Evolutionary conservation across 1,140 invertebrate species (phyloP), one percentile per base, ranked within the genome.

Genomic region (Brachionus calyciflorus): DNA sequence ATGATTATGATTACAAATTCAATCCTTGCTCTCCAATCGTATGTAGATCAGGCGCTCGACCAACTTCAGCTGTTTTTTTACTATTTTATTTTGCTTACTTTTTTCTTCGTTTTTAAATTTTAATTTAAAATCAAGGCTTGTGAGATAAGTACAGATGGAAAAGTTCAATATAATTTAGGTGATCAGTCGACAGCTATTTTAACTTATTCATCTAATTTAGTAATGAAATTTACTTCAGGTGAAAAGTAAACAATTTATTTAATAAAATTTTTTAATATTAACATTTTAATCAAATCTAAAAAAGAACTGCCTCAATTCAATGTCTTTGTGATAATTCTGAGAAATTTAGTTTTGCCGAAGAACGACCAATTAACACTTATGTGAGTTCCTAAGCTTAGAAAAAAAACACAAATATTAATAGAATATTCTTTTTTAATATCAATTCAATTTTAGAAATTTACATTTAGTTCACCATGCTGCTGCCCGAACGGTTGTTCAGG

Each of bases 401-500:
- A n/a, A n/a, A n/a, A n/a, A n/a, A n/a, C n/a, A n/a, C n/a, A n/a
- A n/a, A n/a, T n/a, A n/a, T n/a, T n/a, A n/a, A n/a, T n/a, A n/a
- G n/a, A n/a, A n/a, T n/a, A n/a, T 28, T 0, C 0, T 12, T 24
- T 28, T 5, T 9, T 55, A 24, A 26, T 26, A 24, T 24, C 14
- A 14, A 14, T 26, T 24, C 5, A 26, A 10, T 51, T 44, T 26
- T 0, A 63, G 57, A 19, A 19, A 7, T 63, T 63, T n/a, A 40
- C 33, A 5, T 55, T 73, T 24, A 73, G 19, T 37, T 73, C 69
- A 40, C 46, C 46, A 17, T 73, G 69, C 40, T 73, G 69, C 19
- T 73, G 69, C n/a, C 69, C 69, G 24, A 30, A 73, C 40, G 69
- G 69, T 40, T 73, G 69, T 21, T 60, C 55, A 49, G 46, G 46